Base-by-base conservation (phyloP, 2,113 vertebrate genomes). In the Poeciliopsis turrubarensis region DNA sequence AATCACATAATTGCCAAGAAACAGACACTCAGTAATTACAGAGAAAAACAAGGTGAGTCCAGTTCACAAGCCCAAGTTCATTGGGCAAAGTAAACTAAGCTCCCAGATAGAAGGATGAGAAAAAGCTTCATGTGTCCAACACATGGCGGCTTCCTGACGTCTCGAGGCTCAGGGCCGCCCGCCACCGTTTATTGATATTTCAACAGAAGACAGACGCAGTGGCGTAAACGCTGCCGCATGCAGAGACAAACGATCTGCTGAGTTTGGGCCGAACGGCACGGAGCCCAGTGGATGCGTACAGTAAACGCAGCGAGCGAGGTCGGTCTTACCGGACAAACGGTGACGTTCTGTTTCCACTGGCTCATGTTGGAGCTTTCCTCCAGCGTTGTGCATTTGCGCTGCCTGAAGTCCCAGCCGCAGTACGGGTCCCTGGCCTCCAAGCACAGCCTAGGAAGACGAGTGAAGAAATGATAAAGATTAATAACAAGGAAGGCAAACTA, bases 331-430 rank as follows among this genome's bases (percentile, higher is more conserved):
- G 98, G 98, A 83, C 98, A 99, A 3, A 95, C 92, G 0, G 96
- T 97, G 94, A 99, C 98, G 92, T 99, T 99, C 94, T 99, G 98
- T 74, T 92, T 97, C 98, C 98, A 99, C 78, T 97, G 96, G 90
- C 97, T 99, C 97, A 98, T 99, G 92, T 99, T 97, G 88, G 97
- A 96, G 85, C 97, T 98, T 91, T 99, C 97, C 87, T 98, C 96
- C 44, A 98, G 93, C 0, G 98, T 97, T 84, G 96, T 98, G 88
- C 98, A 99, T n/a, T 89, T 92, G 13, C 95, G 95, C 93, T 99
- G 96, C 79, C 96, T 96, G 79, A 92, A 92, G 78, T 99, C 98
- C 98, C 98, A 99, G 88, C 98, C 98, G 0, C 98, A 99, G 80
- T 99, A 99, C 0, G 98, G 98, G 88, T 99, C 98, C 89, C 97